Base-by-base conservation (phyloP, 2,113 vertebrate genomes). In the Hippocampus mohnikei region DNA sequence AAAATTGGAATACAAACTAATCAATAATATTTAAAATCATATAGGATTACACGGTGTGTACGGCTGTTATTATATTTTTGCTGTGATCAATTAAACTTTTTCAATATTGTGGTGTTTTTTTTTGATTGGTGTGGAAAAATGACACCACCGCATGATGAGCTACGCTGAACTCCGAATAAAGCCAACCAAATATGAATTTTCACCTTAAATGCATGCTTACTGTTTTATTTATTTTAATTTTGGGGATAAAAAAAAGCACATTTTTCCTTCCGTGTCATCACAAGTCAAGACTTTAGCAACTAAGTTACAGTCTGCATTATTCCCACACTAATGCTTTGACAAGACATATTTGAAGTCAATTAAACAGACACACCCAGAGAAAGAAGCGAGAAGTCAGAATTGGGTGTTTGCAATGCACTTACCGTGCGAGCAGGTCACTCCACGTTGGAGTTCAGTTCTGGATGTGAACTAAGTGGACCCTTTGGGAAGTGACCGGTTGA, bases 371-470 rank as follows among this genome's bases (percentile, higher is more conserved):
- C 61, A 37, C 61, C 21, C 20, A 25, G 42, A 77, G 66, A 52
- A 66, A 80, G 67, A 56, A 64, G 62, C 64, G 64, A 53, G 78
- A 73, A 73, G 68, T 75, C 27, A 73, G 67, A 85, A 76, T 72
- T 42, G 16, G 62, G 62, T 66, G 69, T 76, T 76, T 79, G 68
- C 67, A 53, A 44, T 44, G 10, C 42, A 92, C 91, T 88, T 82
- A 92, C 91, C 88, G 52, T 81, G 81, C 69, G 74, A 81, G 70
- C 75, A 72, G 70, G 85, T 80, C 78, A 67, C 84, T 80, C 79
- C 79, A 76, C 64, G 69, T 81, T 70, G 74, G 82, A 84, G 87
- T 90, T 89, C 85, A 88, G 78, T 72, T 82, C 80, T 87, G 81
- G 86, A 81, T 88, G 82, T 67, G 64, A 77, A 72, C 72, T 72